Evolutionary conservation across 2,888 invertebrate genomes (phyloP), one percentile per base, ranked within the genome.

Genomic region (Lasioglossum morio): DNA sequence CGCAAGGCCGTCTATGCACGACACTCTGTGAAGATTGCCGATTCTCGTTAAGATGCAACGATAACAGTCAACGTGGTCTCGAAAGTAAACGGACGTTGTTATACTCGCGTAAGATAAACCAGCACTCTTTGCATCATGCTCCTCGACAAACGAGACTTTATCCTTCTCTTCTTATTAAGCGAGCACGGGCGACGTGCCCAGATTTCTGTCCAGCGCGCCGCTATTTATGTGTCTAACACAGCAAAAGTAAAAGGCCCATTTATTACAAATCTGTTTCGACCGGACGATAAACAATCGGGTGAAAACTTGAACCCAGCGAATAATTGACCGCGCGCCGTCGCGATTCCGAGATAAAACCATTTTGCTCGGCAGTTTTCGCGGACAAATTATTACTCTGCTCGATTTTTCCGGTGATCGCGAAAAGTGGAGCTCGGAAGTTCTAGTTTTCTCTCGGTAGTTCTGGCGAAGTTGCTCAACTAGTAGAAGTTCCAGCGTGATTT

Each of bases 1-100:
- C 27, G 57, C 87, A 85, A 88, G 82, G 88, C 82, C 88, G 87
- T 87, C 82, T 84, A 85, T 84, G 80, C 84, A 79, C 88, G 83
- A 83, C 85, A 79, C 81, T 81, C 79, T 81, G 88, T 77, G 93
- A 93, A 93, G 93, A 94, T 93, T 89, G 92, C 90, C 91, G 94
- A 94, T 93, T 92, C 92, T 94, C 92, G 92, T 93, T 92, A 92
- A 93, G 93, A 93, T 93, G 86, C 86, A 92, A 89, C 92, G 90
- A 92, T 92, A 92, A 91, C 89, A 88, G 87, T 72, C 81, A 82
- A 87, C 88, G 88, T 79, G 88, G 86, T 81, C 91, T 88, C 86
- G 86, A 87, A 90, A 88, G 87, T 91, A 88, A 91, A 89, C 87
- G 89, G 80, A 82, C 87, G 86, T 85, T 84, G 87, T 88, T 88